Base-by-base conservation (phyloP, 2,113 vertebrate species). In the Oreochromis tanganicae region DNA sequence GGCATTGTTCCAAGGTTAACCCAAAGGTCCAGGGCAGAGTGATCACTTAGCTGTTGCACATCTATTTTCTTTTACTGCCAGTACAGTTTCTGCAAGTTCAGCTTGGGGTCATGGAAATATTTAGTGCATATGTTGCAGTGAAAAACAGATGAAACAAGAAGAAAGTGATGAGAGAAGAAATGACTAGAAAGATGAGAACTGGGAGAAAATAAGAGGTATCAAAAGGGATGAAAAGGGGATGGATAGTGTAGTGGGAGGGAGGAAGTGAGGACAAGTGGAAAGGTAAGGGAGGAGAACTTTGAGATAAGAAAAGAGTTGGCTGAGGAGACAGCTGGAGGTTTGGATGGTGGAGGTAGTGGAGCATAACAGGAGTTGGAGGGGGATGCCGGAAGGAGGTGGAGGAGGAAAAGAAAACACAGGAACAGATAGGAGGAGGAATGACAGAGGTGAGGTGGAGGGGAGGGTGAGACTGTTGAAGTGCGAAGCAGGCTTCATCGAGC, bases 271-370 rank as follows among this genome's bases (percentile, higher is more conserved):
- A 36, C 32, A 68, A 21, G 81, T 17, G 12, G 71, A 36, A 59
- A 9, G n/a, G 63, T 32, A 43, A 12, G 27, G 29, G 56, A 81
- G 73, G 56, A 27, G 57, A 79, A 36, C 41, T 21, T 29, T 17
- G 43, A 90, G 82, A 91, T 84, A 80, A 88, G 78, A 82, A 3
- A 68, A 82, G 83, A 82, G 21, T 12, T n/a, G 32, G n/a, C 43
- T 3, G 34, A 73, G 63, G 24, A 89, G 55, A 75, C 63, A 82
- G 61, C 38, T 29, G 81, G 12, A 46, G 13, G 52, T 81, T 79
- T 81, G 32, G 46, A 46, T 24, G 63, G 52, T n/a, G 57, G 83
- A 85, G 57, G 43, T 9, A 57, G 57, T 34, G 79, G 52, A 86
- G 52, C 41, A 21, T 59, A 78, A 46, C 71, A 78, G 63, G 55